Conservation (phyloP, 2,888 invertebrate genomes). For the Aphidoletes aphidimyza region DNA sequence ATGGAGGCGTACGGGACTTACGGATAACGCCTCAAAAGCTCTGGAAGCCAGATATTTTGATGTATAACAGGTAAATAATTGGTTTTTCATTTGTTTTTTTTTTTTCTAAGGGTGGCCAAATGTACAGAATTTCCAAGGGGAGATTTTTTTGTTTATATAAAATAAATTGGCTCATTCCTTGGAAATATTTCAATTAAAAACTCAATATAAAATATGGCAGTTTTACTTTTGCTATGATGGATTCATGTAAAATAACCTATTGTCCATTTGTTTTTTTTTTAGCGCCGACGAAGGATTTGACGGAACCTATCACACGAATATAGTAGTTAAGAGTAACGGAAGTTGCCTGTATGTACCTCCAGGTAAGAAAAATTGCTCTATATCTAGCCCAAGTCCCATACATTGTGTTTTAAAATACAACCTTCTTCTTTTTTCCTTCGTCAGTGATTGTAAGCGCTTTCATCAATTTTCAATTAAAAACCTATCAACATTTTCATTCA, state of each 20-base stretch:
- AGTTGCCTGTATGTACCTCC: slow-evolving; percentile 99
- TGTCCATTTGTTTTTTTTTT: slow-evolving; percentile 57
- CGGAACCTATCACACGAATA: slow-evolving; percentile 99
- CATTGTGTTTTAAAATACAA: too few relatives aligned
- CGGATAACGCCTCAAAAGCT: slow-evolving; percentile 94
- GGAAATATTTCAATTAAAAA: too few relatives aligned
- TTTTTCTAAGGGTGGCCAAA: not conserved
- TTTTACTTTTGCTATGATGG: too few relatives aligned
- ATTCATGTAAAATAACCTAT: too few relatives aligned
- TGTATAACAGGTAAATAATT: slow-evolving; percentile 92
- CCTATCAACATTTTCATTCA: not conserved
- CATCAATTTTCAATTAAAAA: slow-evolving; percentile 47
- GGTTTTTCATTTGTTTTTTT: not conserved
- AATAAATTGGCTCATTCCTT: too few relatives aligned
- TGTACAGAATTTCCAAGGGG: too few relatives aligned
- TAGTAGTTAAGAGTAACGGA: slow-evolving; percentile 98
- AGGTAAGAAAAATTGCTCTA: slow-evolving; percentile 73
- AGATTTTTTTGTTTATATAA: not conserved
- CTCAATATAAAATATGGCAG: too few relatives aligned
- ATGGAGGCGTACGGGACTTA: slow-evolving; percentile 92
- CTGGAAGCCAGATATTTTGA: slow-evolving; percentile 99
- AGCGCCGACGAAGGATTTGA: slow-evolving; percentile 99
- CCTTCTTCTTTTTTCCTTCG: too few relatives aligned
- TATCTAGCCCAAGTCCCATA: too few relatives aligned
- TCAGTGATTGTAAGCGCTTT: not conserved